These are phyloP conservation scores for Polydrusus cervinus DNA, from an alignment of 2,888 invertebrate genomes.

Conservation along the genomic window DNA sequence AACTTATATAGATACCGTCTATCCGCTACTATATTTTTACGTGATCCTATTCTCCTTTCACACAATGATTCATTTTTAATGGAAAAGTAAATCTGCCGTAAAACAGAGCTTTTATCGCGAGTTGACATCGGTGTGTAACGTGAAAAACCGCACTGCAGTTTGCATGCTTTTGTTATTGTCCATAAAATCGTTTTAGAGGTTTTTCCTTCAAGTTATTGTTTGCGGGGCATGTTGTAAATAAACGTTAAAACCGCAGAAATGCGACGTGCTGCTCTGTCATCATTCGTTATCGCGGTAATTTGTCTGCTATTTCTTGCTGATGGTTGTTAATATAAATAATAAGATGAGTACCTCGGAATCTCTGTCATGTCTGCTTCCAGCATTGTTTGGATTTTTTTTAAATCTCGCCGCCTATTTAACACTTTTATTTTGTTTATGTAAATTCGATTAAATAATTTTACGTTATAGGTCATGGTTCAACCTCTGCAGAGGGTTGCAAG, in stretches of 20 bases:
- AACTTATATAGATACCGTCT: too few species aligned
- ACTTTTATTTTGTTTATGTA: too few species aligned
- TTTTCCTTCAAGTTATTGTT: conserved; percentile 34
- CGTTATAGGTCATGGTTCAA: too few species aligned
- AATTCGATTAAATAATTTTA: too few species aligned
- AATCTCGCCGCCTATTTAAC: too few species aligned
- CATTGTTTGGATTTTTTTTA: too few species aligned
- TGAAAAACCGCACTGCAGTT: conserved; percentile 42
- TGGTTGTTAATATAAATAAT: conserved; percentile 21
- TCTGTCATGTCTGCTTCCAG: too few species aligned
- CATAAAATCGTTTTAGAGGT: conserved; percentile 40
- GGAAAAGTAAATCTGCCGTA: conserved; percentile 29
- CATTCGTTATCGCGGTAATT: conserved; percentile 24
- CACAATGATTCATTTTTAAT: conserved; percentile 34
- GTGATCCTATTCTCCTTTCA: neutral
- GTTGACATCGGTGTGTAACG: conserved; percentile 39
- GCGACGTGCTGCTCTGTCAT: conserved; percentile 22
- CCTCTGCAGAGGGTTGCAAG: too few species aligned
- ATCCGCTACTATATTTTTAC: neutral
- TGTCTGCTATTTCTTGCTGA: conserved; percentile 14
- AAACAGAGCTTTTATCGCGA: conserved; percentile 35
- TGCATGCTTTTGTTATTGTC: conserved; percentile 36
- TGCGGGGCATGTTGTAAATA: conserved; percentile 20
- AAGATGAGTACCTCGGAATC: neutral
- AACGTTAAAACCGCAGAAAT: conserved; percentile 18